Evolutionary conservation across 2,113 vertebrate genomes (phyloP), one percentile per base, ranked within the genome.

Genomic region (Triplophysa rosa): DNA sequence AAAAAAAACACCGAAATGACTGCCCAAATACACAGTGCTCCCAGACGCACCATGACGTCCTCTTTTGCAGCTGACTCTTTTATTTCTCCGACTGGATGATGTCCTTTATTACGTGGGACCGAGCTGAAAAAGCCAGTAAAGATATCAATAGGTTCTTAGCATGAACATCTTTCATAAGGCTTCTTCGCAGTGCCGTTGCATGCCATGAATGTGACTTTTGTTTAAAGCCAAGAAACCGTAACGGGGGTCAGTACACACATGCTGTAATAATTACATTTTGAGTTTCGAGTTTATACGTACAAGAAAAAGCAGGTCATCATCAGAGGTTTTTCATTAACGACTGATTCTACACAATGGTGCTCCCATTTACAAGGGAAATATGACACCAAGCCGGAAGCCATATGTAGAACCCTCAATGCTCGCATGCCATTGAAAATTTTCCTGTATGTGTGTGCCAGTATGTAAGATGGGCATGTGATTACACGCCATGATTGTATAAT

Each of bases 331-430:
- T 77, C 64, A 74, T 56, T n/a, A 58, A n/a, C 82, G 73, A 80
- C 26, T 83, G 84, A 85, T 84, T 84, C 84, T 83, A 86, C 87
- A 91, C 90, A 92, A 91, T 90, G 84, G 84, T 21, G 79, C 77
- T 87, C 89, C 63, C 88, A 80, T 89, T 90, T 90, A 88, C 74
- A 85, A 85, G 83, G 79, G 88, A 84, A 91, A 90, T 77, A 83
- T 88, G 91, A 90, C 86, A 86, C 88, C 81, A 78, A 19, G 80
- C 83, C 77, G 81, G 79, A 80, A 88, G 86, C 77, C 66, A 87
- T 71, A 73, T 63, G 78, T 54, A 84, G 79, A 79, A 7, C 75
- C 67, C 83, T 67, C 83, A 86, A 83, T 83, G 85, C 86, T 67
- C 29, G 84, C 84, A 65, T 84, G 84, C 62, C 67, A 87, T 84